Evolutionary conservation across 2,888 invertebrate genomes (phyloP).

Genomic region (Bombylius discolor): DNA sequence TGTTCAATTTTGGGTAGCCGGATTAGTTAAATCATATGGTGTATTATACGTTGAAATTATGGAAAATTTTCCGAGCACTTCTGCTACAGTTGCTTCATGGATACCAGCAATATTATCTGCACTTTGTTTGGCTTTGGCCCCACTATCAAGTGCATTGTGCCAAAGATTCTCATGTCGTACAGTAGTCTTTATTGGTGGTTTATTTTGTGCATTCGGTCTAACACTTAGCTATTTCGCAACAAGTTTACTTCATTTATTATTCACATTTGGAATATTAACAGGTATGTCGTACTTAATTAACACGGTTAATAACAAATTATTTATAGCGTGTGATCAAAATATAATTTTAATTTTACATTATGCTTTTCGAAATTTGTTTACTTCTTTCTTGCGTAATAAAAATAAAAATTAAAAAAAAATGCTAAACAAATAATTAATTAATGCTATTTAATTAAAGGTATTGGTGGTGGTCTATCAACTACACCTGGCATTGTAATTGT

Average conservation of each 20-base stretch:
- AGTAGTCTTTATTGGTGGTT: conserved; percentile 58
- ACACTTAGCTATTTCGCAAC: conserved; percentile 57
- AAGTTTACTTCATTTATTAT: conserved; percentile 51
- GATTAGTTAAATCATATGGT: conserved; percentile 67
- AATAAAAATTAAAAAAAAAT: not conserved
- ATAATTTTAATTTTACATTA: too few species aligned
- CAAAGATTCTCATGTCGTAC: conserved; percentile 54
- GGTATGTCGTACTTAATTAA: conserved; percentile 35
- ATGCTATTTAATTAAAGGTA: conserved; percentile 38
- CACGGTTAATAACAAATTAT: not conserved
- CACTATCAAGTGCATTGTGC: conserved; percentile 58
- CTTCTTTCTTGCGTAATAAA: not conserved
- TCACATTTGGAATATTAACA: conserved; percentile 59
- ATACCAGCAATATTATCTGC: conserved; percentile 67
- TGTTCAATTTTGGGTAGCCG: conserved; percentile 71
- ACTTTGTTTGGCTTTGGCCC: conserved; percentile 61
- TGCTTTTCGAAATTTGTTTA: too few species aligned
- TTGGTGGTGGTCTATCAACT: conserved; percentile 65
- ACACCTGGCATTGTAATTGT: conserved; percentile 71
- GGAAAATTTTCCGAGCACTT: conserved; percentile 62
- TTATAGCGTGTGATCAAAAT: too few species aligned
- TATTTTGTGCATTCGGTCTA: conserved; percentile 57
- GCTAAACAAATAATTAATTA: not conserved
- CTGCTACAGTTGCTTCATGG: conserved; percentile 65
- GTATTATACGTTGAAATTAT: conserved; percentile 68